A percentile compares a stretch with the other conserved stretches of the same genome.
phyloP scores from a whole-genome alignment of 2,113 vertebrate species.

The Sturnira hondurensis region DNA sequence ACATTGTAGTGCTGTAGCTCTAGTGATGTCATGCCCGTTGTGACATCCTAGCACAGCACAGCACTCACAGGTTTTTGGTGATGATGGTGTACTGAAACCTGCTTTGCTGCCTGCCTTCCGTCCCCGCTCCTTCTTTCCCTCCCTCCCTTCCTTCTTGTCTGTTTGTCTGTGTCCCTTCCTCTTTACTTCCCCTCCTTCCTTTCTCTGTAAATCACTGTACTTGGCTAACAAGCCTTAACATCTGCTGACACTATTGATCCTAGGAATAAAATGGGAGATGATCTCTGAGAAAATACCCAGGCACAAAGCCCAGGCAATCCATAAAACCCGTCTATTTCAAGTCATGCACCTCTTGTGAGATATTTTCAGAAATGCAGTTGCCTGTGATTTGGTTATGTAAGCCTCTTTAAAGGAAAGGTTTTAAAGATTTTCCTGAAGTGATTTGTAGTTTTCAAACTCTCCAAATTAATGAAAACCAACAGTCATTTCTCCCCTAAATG shows the following conservation, averaged over 20 bases:
- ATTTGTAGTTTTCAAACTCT: conserved; percentile 22
- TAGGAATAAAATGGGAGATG: conserved; percentile 58
- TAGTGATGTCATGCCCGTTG: neutral
- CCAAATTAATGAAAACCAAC: neutral
- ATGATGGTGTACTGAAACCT: neutral
- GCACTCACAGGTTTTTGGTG: neutral
- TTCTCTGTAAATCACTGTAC: neutral
- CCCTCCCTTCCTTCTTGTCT: neutral
- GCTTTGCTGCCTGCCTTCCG: neutral
- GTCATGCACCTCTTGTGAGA: conserved; percentile 26
- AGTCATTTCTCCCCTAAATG: neutral
- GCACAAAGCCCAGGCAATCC: conserved; percentile 21
- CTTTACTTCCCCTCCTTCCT: neutral
- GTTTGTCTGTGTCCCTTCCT: neutral
- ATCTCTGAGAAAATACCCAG: conserved; percentile 59
- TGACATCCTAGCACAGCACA: neutral
- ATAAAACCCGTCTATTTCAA: conserved; percentile 62
- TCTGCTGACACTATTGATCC: conserved; percentile 66
- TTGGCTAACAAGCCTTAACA: conserved; percentile 54
- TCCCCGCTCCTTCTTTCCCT: neutral
- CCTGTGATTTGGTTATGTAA: conserved; percentile 1
- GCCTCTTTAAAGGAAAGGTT: conserved; percentile 28
- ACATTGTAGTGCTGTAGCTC: neutral
- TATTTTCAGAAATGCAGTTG: conserved; percentile 44
- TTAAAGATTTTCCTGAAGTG: conserved; percentile 1